phyloP scores from a whole-genome alignment of 2,888 invertebrate species.

The Acrocera orbiculus region DNA sequence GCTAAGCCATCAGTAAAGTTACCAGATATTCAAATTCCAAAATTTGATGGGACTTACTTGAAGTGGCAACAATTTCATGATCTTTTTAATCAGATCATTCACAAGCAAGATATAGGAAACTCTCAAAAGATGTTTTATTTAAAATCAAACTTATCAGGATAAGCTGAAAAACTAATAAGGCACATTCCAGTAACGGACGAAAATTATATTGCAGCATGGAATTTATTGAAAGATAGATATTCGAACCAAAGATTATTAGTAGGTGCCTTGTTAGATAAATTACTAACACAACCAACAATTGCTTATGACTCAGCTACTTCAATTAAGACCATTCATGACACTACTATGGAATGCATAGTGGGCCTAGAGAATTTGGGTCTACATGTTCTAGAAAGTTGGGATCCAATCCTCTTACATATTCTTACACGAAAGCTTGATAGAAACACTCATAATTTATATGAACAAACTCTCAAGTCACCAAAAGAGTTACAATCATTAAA shows the following conservation, averaged over 20 bases:
- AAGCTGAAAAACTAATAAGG: not conserved
- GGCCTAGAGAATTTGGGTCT: not conserved
- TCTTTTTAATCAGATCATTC: not conserved
- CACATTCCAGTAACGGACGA: not conserved
- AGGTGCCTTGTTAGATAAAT: not conserved
- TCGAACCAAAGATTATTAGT: not conserved
- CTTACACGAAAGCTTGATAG: constrained; percentile 3
- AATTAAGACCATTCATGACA: not conserved
- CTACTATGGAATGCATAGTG: not conserved
- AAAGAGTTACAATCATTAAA: constrained; percentile 1
- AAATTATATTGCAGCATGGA: not conserved
- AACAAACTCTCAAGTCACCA: constrained; percentile 4
- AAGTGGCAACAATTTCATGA: constrained; percentile 1
- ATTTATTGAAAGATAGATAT: not conserved
- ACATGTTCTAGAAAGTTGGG: not conserved
- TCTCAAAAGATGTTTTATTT: not conserved
- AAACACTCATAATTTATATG: not conserved
- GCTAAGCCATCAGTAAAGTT: no score
- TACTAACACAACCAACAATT: not conserved
- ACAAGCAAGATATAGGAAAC: not conserved
- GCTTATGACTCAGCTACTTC: not conserved
- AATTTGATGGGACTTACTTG: not conserved
- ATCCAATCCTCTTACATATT: not conserved
- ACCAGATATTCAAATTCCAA: constrained; percentile 1
- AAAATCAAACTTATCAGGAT: not conserved